Evolutionary conservation across 92 coral and sea anemone genomes (phyloP), one percentile per base, ranked within the genome.

Genomic region (Plumapathes pennacea): DNA sequence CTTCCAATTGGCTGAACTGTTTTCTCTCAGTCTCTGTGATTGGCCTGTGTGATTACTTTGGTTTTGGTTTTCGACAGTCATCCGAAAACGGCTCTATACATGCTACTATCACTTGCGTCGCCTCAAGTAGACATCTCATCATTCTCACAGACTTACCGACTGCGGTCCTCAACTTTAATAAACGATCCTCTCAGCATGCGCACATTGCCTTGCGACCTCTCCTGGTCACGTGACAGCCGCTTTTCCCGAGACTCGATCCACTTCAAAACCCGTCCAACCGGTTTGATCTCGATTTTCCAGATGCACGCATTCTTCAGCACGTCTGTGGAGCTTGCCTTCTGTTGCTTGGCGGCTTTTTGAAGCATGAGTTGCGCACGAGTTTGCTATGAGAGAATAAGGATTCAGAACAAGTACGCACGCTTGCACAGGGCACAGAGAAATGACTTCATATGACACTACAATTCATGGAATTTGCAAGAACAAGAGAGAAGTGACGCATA

Each of bases 81-180:
- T n/a, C n/a, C n/a, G n/a, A n/a, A n/a, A n/a, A n/a, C n/a, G n/a
- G n/a, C n/a, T n/a, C n/a, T n/a, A n/a, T n/a, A n/a, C n/a, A n/a
- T n/a, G n/a, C n/a, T n/a, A n/a, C n/a, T n/a, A n/a, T n/a, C n/a
- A n/a, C n/a, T n/a, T n/a, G n/a, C n/a, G n/a, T n/a, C n/a, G n/a
- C n/a, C n/a, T n/a, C n/a, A n/a, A n/a, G n/a, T n/a, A n/a, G n/a
- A n/a, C n/a, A n/a, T n/a, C n/a, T n/a, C n/a, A n/a, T n/a, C n/a
- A n/a, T n/a, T n/a, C n/a, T n/a, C n/a, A n/a, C n/a, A n/a, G n/a
- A 50, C 95, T 21, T 37, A 82, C 97, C 97, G 84, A 32, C 89
- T 81, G 32, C 67, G 92, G 41, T 90, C 97, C 32, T 85, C 97
- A 12, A 90, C 95, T 54, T 90, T 90, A 22, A 90, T 60, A 40